Evolutionary conservation across 2,888 invertebrate species (phyloP).

Genomic region (Uropetala carovei): DNA sequence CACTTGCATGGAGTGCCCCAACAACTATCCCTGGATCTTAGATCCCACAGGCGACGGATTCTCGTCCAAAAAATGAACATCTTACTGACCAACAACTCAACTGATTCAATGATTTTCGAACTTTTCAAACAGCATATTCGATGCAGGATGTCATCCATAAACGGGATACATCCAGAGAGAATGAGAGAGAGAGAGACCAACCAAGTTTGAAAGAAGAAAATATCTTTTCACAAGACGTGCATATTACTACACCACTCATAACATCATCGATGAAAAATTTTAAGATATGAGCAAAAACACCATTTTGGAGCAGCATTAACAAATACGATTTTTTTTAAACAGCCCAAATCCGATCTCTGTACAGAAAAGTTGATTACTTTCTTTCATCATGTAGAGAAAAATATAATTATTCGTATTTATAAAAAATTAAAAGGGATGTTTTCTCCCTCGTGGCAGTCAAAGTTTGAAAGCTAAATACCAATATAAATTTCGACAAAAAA

Average conservation of each 20-base stretch:
- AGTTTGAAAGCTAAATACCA: background rate
- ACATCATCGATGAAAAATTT: background rate
- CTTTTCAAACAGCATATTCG: conserved; percentile 1
- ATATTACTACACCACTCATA: background rate
- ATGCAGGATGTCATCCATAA: background rate
- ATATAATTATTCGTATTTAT: conserved; percentile 24
- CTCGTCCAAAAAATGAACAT: conserved; percentile 84
- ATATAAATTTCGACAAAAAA: background rate
- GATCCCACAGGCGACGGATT: conserved; percentile 97
- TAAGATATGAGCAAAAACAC: background rate
- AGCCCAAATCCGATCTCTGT: conserved; percentile 10
- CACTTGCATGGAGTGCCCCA: conserved; percentile 97
- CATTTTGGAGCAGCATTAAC: background rate
- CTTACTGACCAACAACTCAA: background rate
- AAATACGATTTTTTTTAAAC: background rate
- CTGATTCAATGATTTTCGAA: background rate
- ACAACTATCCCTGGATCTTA: conserved; percentile 96
- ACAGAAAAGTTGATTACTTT: conserved; percentile 22
- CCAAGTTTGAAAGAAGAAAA: conserved; percentile 11
- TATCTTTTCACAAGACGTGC: conserved; percentile 40
- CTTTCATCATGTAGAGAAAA: background rate
- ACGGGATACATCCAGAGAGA: background rate
- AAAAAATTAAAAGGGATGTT: background rate
- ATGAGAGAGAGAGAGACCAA: background rate
- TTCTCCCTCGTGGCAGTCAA: background rate